Evolutionary conservation across 2,113 vertebrate species (phyloP), one percentile per base, ranked within the genome.

Genomic region (Lonchura striata): DNA sequence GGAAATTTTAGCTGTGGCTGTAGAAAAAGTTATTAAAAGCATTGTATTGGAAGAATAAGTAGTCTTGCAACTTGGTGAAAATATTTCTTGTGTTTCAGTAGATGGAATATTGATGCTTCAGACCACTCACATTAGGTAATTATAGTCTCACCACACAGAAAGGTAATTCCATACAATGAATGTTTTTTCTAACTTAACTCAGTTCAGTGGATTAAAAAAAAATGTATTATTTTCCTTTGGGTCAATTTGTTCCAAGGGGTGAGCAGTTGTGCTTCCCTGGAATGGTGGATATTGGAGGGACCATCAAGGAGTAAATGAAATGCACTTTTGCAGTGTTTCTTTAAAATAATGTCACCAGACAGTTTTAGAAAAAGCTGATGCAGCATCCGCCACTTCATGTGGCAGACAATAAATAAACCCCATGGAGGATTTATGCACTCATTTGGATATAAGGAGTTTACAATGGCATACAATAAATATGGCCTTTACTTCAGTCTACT

Each of bases 341-440:
- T 79, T 85, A 30, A 79, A 76, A 82, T 20, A 82, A 37, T 33
- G 30, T 72, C 28, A 35, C 50, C 72, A 88, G 77, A 31, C 49
- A 49, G 42, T 56, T 90, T 42, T 56, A 72, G 63, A 35, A 82
- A 80, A 61, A 72, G 76, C 63, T 88, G 76, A 72, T 76, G 37
- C 76, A 77, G 79, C 79, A 86, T 88, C 80, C 86, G 64, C 41
- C n/a, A 52, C 61, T 76, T 88, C 10, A 14, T 64, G 44, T 56
- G 76, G 33, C 75, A 90, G 82, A 47, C 30, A 85, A 35, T 64
- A 87, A 92, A 91, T 86, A 87, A 92, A 91, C 86, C 61, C n/a
- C 6, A 2, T 1, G 30, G n/a, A 44, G 41, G 82, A 69, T 92
- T 92, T 92, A 70, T 82, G 60, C 41, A 15, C 68, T 93, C 5